Percentiles rank a stretch among this genome's conserved stretches.
phyloP scores from a whole-genome alignment of 1,140 invertebrate species.

The Atopsyche davidsoni region DNA sequence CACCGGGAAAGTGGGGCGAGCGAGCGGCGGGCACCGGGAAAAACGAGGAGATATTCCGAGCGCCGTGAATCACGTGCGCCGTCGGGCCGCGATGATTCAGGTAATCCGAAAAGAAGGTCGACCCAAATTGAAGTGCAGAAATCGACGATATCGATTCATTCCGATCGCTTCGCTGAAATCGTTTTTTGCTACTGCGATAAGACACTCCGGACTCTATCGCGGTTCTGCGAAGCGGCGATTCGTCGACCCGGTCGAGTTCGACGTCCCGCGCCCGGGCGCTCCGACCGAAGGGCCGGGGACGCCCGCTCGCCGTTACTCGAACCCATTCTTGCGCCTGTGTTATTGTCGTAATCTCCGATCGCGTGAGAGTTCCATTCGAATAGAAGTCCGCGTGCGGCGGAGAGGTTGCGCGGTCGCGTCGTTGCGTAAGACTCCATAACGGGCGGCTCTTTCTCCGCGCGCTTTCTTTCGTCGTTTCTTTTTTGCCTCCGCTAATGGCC shows the following conservation, averaged over 20 bases:
- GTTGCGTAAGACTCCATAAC: neutral
- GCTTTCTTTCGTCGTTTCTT: neutral
- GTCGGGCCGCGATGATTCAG: too few species aligned
- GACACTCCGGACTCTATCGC: neutral
- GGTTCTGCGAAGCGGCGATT: neutral
- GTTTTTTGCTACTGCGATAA: neutral
- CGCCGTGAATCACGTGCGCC: too few species aligned
- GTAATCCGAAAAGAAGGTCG: too few species aligned
- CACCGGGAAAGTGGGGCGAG: neutral
- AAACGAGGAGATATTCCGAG: slow-evolving; percentile 1
- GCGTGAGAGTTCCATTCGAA: neutral
- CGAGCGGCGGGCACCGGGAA: neutral
- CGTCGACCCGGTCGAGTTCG: neutral
- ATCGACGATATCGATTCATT: too few species aligned
- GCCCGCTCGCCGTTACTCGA: neutral
- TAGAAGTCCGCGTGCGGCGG: neutral
- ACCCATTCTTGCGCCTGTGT: neutral
- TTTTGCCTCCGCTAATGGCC: neutral
- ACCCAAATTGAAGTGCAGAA: too few species aligned
- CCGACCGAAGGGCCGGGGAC: neutral
- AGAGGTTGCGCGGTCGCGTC: neutral
- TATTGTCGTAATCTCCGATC: too few species aligned
- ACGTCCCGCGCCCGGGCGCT: neutral
- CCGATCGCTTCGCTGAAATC: neutral
- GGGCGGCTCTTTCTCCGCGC: neutral